A percentile compares a stretch with the other conserved stretches of the same genome.
Conservation (phyloP, 2,113 vertebrate genomes). For the Daboia siamensis region DNA sequence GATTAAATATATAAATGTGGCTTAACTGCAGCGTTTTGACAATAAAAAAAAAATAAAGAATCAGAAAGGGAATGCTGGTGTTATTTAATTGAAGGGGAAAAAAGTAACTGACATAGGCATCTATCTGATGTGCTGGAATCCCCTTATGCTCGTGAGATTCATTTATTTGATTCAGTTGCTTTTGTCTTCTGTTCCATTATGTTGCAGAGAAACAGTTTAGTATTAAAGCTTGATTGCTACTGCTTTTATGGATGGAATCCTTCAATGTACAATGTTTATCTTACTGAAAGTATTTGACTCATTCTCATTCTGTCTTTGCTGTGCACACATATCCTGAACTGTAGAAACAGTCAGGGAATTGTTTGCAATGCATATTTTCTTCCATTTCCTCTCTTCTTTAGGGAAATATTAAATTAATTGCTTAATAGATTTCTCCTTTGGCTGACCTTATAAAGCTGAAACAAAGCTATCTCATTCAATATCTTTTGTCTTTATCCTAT, state of each 20-base stretch:
- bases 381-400: slow-evolving; percentile 24
- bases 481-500: slow-evolving; percentile 12
- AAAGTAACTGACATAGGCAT: slow-evolving; percentile 34
- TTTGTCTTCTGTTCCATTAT: slow-evolving; percentile 34
- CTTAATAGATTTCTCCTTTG: slow-evolving; percentile 10
- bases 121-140: slow-evolving; percentile 27
- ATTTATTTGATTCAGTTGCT: slow-evolving; percentile 42
- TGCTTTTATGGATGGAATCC: slow-evolving; percentile 43
- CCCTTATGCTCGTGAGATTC: slow-evolving; percentile 37
- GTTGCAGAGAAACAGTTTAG: slow-evolving; percentile 41
- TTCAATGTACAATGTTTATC: slow-evolving; percentile 41
- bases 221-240: slow-evolving; percentile 51
- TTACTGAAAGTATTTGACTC: slow-evolving; percentile 35
- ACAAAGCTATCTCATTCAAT: neutral
- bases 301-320: slow-evolving; percentile 42
- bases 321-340: slow-evolving; percentile 4
- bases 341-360: slow-evolving; percentile 15
- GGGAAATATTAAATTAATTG: slow-evolving; percentile 21
- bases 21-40: slow-evolving; percentile 26
- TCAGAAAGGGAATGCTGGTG: neutral
- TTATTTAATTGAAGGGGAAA: slow-evolving; percentile 12
- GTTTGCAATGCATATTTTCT: slow-evolving; percentile 20
- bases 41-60: slow-evolving; percentile 14
- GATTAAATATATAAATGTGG: slow-evolving; percentile 19
- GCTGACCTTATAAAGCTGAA: neutral